Percentiles rank a stretch among this genome's conserved stretches.
These are phyloP conservation scores for Thaumatotibia leucotreta DNA, from an alignment of 1,140 invertebrate genomes.

Conservation along the genomic window DNA sequence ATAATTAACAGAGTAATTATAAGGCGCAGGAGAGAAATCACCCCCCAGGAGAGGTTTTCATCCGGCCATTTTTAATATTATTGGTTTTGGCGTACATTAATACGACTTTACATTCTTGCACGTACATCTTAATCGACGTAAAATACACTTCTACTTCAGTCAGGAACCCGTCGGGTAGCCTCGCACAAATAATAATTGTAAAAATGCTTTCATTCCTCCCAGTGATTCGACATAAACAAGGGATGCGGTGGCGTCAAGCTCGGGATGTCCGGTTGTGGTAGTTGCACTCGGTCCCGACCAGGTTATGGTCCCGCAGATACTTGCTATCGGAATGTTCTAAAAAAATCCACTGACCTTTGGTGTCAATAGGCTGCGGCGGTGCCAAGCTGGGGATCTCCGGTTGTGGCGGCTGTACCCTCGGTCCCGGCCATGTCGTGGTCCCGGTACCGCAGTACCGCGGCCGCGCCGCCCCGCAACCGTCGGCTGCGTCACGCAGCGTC, in stretches of 20 bases:
- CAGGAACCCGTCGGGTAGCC: no score
- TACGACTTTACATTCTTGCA: no score
- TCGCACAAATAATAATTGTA: no score
- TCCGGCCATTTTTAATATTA: not conserved
- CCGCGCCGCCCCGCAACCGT: slow-evolving; percentile 40
- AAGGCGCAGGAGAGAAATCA: not conserved
- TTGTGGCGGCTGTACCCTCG: slow-evolving; percentile 63
- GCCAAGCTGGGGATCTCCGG: slow-evolving; percentile 59
- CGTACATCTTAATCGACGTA: no score
- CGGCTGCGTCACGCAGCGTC: slow-evolving; percentile 63
- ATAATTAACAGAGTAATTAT: no score
- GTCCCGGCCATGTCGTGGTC: slow-evolving; percentile 63
- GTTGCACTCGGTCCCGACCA: slow-evolving; percentile 64
- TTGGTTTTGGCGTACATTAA: no score
- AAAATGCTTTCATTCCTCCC: no score
- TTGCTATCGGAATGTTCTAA: no score
- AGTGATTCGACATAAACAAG: no score
- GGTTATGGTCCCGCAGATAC: no score
- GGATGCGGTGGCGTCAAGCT: slow-evolving; percentile 51
- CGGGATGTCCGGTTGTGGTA: slow-evolving; percentile 62
- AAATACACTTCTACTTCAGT: no score
- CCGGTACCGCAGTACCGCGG: slow-evolving; percentile 46
- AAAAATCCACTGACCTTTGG: slow-evolving; percentile 73
- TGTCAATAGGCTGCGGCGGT: slow-evolving; percentile 56
- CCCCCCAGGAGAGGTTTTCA: not conserved